phyloP scores from a whole-genome alignment of 1,140 invertebrate genomes.

The Monochamus saltuarius region DNA sequence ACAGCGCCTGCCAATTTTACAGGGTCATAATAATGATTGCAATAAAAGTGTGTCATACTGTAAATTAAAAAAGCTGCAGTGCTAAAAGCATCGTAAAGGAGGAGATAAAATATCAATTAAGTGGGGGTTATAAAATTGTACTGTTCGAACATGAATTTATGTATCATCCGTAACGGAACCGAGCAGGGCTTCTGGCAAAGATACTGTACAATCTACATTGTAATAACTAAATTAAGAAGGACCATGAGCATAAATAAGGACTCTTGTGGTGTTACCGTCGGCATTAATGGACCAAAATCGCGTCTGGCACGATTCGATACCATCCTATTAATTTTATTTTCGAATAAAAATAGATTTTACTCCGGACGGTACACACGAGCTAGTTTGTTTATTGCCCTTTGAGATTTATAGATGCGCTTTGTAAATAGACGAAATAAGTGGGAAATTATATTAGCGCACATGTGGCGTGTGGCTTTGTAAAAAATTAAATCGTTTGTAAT shows the following conservation, averaged over 20 bases:
- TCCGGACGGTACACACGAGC: background rate
- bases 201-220: slow-evolving; percentile 23
- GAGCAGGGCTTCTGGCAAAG: slow-evolving; percentile 23
- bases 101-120: slow-evolving; percentile 18
- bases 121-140: background rate
- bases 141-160: slow-evolving; percentile 10
- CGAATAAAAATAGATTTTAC: slow-evolving; percentile 28
- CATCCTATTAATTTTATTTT: slow-evolving; percentile 29
- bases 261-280: slow-evolving; percentile 20
- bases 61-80: too few relatives aligned
- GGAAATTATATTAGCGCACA: too few relatives aligned
- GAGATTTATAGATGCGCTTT: too few relatives aligned
- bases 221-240: slow-evolving; percentile 36
- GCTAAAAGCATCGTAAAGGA: background rate
- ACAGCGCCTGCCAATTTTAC: too few relatives aligned
- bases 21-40: too few relatives aligned
- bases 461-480: too few relatives aligned
- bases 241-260: slow-evolving; percentile 31
- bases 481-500: too few relatives aligned
- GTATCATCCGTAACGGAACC: background rate
- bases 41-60: too few relatives aligned
- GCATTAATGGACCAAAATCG: slow-evolving; percentile 27
- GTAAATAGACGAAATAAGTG: too few relatives aligned
- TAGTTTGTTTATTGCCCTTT: too few relatives aligned
- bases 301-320: slow-evolving; percentile 31